phyloP scores from a whole-genome alignment of 2,797 vertebrate genomes.

The Tragelaphus oryx region DNA sequence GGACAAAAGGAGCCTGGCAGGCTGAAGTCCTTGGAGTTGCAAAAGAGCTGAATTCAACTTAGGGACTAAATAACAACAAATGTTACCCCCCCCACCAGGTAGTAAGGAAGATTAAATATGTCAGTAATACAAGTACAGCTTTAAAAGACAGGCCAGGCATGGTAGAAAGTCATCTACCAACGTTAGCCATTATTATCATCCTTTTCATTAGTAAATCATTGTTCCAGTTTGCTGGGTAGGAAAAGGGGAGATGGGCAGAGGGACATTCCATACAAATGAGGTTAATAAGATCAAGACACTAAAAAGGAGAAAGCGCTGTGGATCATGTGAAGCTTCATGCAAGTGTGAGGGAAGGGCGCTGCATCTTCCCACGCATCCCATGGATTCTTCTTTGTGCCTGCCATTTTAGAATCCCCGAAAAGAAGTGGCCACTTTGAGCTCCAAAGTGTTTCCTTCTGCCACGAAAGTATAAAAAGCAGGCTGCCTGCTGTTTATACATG shows the following conservation, averaged over 20 bases:
- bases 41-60: not conserved
- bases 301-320: not conserved
- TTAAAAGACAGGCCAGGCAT: not conserved
- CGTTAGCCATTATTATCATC: not conserved
- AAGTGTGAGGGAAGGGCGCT: accelerated
- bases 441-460: not conserved
- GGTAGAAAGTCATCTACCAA: not conserved
- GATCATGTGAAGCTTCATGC: accelerated
- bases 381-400: not conserved
- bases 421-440: not conserved
- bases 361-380: accelerated
- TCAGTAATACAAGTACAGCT: not conserved
- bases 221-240: not conserved
- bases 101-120: not conserved
- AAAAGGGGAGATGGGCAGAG: not conserved
- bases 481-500: not conserved
- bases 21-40: not conserved
- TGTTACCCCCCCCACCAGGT: not conserved
- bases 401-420: not conserved
- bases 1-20: not conserved
- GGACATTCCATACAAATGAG: not conserved
- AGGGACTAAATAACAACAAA: not conserved
- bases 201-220: not conserved
- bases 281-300: not conserved
- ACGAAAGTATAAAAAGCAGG: not conserved